These are phyloP conservation scores for Sesia apiformis DNA, from an alignment of 2,888 invertebrate genomes.

Conservation along the genomic window DNA sequence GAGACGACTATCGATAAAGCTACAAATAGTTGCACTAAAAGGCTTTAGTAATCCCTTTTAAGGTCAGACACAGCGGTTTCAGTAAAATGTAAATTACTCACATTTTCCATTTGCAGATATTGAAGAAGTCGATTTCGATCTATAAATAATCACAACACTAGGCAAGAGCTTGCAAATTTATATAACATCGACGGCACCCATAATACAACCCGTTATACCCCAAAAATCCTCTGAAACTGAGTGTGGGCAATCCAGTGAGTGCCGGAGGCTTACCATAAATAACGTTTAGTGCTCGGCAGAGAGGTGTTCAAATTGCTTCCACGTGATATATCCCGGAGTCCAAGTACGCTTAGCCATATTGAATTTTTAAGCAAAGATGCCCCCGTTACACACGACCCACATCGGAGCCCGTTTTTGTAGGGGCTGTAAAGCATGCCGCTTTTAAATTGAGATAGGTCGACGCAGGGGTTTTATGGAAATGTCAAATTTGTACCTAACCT, in stretches of 20 bases:
- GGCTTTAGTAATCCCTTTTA: too few species aligned
- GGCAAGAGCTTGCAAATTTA: too few species aligned
- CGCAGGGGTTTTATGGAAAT: constrained; percentile 34
- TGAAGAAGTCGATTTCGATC: too few species aligned
- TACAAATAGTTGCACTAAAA: too few species aligned
- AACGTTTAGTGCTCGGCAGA: constrained; percentile 62
- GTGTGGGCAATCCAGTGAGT: constrained; percentile 61
- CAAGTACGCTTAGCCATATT: constrained; percentile 61
- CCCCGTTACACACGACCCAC: constrained; percentile 2
- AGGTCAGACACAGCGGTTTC: too few species aligned
- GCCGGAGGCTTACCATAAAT: constrained; percentile 64
- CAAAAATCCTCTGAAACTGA: constrained; percentile 52
- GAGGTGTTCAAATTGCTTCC: constrained; percentile 70
- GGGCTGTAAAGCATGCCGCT: constrained; percentile 28
- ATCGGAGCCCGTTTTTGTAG: constrained; percentile 18
- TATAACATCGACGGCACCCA: not conserved
- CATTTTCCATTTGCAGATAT: too few species aligned
- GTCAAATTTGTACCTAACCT: too few species aligned
- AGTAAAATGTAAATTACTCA: too few species aligned
- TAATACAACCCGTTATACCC: not conserved
- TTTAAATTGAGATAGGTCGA: constrained; percentile 35
- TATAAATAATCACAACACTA: too few species aligned
- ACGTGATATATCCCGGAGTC: constrained; percentile 60
- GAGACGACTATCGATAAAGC: too few species aligned
- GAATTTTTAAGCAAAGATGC: constrained; percentile 60